Percentiles rank a stretch among this genome's conserved stretches.
phyloP scores from a whole-genome alignment of 2,113 vertebrate genomes.

The Corythaixoides concolor region DNA sequence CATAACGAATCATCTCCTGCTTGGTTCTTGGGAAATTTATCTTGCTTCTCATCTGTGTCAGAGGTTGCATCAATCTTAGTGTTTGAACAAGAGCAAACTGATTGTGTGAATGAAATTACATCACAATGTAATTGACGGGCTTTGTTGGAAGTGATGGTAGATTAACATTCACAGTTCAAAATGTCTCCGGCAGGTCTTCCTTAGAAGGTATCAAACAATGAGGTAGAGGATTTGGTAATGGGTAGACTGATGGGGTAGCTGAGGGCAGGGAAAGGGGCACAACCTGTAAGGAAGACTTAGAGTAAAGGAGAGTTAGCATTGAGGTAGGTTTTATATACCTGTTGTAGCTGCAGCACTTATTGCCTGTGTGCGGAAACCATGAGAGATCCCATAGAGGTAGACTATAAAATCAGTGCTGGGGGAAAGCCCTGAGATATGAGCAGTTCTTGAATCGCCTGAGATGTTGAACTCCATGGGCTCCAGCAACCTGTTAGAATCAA shows the following conservation, averaged over 20 bases:
- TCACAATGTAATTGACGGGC: neutral
- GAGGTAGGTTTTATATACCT: constrained; percentile 79
- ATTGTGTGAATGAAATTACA: neutral
- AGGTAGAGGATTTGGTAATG: neutral
- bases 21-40: neutral
- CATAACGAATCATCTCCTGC: neutral
- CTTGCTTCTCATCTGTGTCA: neutral
- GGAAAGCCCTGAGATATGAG: constrained; percentile 85
- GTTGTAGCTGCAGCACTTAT: constrained; percentile 87
- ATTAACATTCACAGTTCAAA: neutral
- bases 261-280: neutral
- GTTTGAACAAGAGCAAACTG: neutral
- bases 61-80: neutral
- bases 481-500: constrained; percentile 94
- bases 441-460: constrained; percentile 77
- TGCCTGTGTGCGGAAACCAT: constrained; percentile 79
- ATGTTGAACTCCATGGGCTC: constrained; percentile 85
- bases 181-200: neutral
- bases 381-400: constrained; percentile 89
- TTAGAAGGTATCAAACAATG: neutral
- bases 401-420: constrained; percentile 91
- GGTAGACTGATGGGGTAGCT: neutral
- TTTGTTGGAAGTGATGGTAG: neutral
- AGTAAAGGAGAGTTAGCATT: constrained; percentile 19
- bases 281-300: constrained; percentile 58